phyloP scores from a whole-genome alignment of 2,888 invertebrate species.

The Eilema caniola region DNA sequence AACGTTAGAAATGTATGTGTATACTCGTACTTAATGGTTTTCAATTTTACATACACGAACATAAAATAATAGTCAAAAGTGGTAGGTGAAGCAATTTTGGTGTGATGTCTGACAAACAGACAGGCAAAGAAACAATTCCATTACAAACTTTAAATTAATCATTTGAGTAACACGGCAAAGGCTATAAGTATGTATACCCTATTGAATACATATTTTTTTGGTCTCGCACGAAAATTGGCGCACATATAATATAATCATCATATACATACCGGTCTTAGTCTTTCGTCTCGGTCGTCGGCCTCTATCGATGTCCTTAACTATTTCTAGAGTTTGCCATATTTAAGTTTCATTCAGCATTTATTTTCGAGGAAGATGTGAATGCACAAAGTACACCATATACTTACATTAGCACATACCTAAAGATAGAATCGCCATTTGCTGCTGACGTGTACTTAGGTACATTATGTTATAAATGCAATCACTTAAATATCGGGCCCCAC shows the following conservation, averaged over 20 bases:
- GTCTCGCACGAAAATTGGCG: background rate
- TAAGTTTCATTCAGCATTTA: background rate
- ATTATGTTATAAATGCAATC: conserved; percentile 30
- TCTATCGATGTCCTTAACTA: too few relatives aligned
- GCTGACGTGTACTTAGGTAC: conserved; percentile 8
- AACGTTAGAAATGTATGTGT: background rate
- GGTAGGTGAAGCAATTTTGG: too few relatives aligned
- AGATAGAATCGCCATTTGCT: background rate
- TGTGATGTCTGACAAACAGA: too few relatives aligned
- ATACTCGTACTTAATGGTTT: too few relatives aligned
- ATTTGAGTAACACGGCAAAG: background rate
- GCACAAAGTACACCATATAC: background rate
- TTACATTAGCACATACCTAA: background rate
- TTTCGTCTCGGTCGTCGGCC: background rate
- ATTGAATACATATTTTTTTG: background rate
- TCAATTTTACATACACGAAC: too few relatives aligned
- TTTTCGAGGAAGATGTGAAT: background rate
- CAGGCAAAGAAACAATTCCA: background rate
- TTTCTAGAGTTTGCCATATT: background rate
- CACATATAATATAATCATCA: background rate
- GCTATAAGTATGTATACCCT: too few relatives aligned
- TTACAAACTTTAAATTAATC: background rate
- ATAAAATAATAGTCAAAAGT: too few relatives aligned
- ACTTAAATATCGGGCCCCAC: conserved; percentile 36
- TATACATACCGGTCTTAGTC: background rate